These are phyloP conservation scores for Eupithecia pulchellata DNA, from an alignment of 2,888 invertebrate species.

Conservation along the genomic window DNA sequence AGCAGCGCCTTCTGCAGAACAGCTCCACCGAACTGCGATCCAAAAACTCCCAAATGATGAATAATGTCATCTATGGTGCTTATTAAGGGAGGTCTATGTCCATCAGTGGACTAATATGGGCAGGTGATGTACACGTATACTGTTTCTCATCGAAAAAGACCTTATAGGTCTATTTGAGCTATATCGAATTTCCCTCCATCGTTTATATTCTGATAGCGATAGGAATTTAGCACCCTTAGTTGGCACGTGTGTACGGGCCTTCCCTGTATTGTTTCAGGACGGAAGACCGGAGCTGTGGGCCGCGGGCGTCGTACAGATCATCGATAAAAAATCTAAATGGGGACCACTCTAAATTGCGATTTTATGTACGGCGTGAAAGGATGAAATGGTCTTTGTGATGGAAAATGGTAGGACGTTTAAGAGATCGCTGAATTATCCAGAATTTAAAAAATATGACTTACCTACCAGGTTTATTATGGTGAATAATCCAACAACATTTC, in stretches of 20 bases:
- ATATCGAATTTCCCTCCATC: background rate
- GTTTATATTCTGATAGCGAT: background rate
- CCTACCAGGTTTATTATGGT: background rate
- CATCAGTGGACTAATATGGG: too few relatives aligned
- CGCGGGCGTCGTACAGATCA: slow-evolving; percentile 43
- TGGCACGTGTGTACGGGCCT: slow-evolving; percentile 11
- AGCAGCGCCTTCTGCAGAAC: too few relatives aligned
- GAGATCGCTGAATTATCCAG: background rate
- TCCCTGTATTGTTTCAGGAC: slow-evolving; percentile 64
- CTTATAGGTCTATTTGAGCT: background rate
- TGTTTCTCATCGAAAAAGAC: background rate
- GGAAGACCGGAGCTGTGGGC: slow-evolving; percentile 53
- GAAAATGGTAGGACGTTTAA: slow-evolving; percentile 30
- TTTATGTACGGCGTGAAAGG: slow-evolving; percentile 46
- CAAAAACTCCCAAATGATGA: too few relatives aligned
- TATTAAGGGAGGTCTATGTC: too few relatives aligned
- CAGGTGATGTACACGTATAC: too few relatives aligned
- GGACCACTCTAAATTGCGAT: slow-evolving; percentile 54
- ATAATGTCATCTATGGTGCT: too few relatives aligned
- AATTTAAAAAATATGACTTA: background rate
- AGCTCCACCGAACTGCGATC: too few relatives aligned
- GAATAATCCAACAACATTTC: too few relatives aligned
- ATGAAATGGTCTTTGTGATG: slow-evolving; percentile 34
- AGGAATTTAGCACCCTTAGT: slow-evolving; percentile 1
- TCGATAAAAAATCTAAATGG: slow-evolving; percentile 66